Base-by-base conservation (phyloP, 1,140 invertebrate genomes). In the Diabrotica undecimpunctata region DNA sequence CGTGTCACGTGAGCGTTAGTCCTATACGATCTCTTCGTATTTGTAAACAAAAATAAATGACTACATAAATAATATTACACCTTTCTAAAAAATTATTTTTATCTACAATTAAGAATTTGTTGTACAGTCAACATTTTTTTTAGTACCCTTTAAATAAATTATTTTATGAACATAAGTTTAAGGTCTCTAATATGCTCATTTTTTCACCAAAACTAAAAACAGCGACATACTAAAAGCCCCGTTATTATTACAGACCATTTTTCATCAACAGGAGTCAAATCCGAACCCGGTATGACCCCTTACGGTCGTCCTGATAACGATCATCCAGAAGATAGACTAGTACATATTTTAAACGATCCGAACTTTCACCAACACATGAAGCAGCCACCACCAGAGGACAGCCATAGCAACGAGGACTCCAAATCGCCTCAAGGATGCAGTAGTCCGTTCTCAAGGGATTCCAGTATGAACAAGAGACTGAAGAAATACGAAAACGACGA, bases 401-500 rank as follows among this genome's bases (percentile, higher is more conserved):
- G 84, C 36, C 84, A 85, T 64, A 89, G 87, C 77, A 90, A 89
- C 72, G 89, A 90, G 56, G 89, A 91, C 74, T 93, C 90, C 72
- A 92, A 92, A 74, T 94, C 92, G 56, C 92, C 92, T 0, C 84
- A 88, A 14, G 87, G 87, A 39, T 91, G 90, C 78, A 84, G 83
- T 35, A 90, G 88, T 61, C 89, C 89, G 0, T 91, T 90, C 76
- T 89, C 86, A 65, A 90, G 88, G 73, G 86, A 84, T 68, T 87
- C 80, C 72, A 88, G 84, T 73, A 85, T 88, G 77, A 89, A 88
- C 69, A 85, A 89, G 78, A 85, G 90, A 79, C 81, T 93, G 64
- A 87, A 91, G 73, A 92, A 94, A 74, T 91, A 93, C 77, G 90
- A 94, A 79, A 94, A 95, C 77, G 94, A 96, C 77, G 94, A 97